phyloP scores from a whole-genome alignment of 2,797 vertebrate genomes.

The Oreortyx pictus region DNA sequence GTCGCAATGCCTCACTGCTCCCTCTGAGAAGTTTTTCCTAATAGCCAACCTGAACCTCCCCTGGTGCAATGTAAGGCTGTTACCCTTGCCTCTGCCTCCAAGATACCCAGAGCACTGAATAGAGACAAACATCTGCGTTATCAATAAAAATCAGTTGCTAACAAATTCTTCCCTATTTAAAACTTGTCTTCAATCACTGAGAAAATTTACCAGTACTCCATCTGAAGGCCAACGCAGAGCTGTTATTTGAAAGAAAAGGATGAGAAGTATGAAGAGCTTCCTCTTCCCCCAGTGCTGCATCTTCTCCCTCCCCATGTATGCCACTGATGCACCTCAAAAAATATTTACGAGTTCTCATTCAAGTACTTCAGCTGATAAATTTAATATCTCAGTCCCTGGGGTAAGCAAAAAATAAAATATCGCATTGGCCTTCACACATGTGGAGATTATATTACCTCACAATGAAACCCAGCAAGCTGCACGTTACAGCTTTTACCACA shows the following conservation, averaged over 20 bases:
- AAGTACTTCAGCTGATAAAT: constrained; percentile 73
- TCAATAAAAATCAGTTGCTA: not conserved
- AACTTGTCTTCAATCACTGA: not conserved
- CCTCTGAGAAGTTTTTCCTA: too few relatives aligned
- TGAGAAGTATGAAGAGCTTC: constrained; percentile 10
- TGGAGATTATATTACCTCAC: constrained; percentile 72
- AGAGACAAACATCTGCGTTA: not conserved
- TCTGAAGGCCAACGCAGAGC: not conserved
- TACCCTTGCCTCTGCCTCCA: not conserved
- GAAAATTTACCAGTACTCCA: not conserved
- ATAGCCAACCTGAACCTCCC: too few relatives aligned
- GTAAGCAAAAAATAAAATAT: constrained; percentile 74
- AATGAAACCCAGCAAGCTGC: constrained; percentile 71
- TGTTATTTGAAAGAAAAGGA: not conserved
- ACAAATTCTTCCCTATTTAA: not conserved
- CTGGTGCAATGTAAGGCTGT: too few relatives aligned
- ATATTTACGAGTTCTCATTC: constrained; percentile 76
- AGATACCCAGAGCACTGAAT: not conserved
- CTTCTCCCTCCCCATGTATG: not conserved
- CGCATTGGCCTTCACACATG: constrained; percentile 55
- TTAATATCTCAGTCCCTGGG: constrained; percentile 69
- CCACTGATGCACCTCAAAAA: constrained; percentile 58
- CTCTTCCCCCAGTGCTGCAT: not conserved
- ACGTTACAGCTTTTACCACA: constrained; percentile 72
- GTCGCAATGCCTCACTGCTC: too few relatives aligned